Percentiles rank a stretch among this genome's conserved stretches.
phyloP scores from a whole-genome alignment of 2,888 invertebrate genomes.

The Dioctria linearis region DNA sequence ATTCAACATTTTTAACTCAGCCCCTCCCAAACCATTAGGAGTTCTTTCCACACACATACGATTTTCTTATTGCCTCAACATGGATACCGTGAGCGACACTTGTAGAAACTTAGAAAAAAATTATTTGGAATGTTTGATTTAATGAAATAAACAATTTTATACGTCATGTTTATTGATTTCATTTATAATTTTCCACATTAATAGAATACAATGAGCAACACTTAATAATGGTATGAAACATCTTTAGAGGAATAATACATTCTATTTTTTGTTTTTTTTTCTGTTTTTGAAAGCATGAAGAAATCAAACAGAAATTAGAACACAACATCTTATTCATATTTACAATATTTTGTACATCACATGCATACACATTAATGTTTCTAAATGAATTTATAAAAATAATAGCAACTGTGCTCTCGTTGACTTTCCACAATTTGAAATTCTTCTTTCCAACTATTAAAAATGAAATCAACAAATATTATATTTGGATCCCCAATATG shows the following conservation, averaged over 20 bases:
- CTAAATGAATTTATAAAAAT: neutral
- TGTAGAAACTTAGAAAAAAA: too few species aligned
- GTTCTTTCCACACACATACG: too few species aligned
- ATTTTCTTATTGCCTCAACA: too few species aligned
- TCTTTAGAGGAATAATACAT: constrained; percentile 33
- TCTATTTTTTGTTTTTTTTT: neutral
- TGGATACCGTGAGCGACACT: too few species aligned
- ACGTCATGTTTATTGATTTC: constrained; percentile 51
- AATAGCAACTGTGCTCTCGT: constrained; percentile 13
- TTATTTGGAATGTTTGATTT: too few species aligned
- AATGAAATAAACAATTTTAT: neutral
- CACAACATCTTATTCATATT: constrained; percentile 8
- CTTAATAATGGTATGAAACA: constrained; percentile 28
- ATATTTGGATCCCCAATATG: constrained; percentile 23
- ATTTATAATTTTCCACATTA: constrained; percentile 48
- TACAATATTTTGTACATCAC: constrained; percentile 3
- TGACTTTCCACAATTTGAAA: neutral
- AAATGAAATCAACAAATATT: constrained; percentile 52
- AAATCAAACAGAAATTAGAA: constrained; percentile 6
- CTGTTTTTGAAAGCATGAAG: neutral
- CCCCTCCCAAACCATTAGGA: too few species aligned
- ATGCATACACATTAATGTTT: neutral
- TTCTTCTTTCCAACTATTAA: constrained; percentile 18
- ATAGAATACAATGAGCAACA: constrained; percentile 47
- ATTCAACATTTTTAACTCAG: too few species aligned